Evolutionary conservation across 2,113 vertebrate genomes (phyloP), one percentile per base, ranked within the genome.

Genomic region (Chaetura pelagica): DNA sequence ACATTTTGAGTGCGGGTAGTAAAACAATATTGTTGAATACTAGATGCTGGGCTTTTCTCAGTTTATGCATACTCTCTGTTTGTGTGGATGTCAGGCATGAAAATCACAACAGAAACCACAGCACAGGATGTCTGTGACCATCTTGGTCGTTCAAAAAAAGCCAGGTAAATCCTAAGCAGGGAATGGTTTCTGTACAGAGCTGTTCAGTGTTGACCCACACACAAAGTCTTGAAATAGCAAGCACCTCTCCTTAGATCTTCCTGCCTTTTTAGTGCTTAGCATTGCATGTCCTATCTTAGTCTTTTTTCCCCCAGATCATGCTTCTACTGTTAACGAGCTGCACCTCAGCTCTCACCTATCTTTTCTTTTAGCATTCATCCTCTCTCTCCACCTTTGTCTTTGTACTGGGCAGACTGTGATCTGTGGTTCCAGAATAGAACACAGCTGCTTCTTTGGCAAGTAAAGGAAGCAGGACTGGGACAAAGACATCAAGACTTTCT

Each of bases 81-180:
- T 88, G 19, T 12, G 15, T 3, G 13, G 64, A 16, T 61, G 34
- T 38, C 68, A n/a, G 86, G 40, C 30, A 42, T 6, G 40, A 52
- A 61, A 85, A 85, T 69, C 49, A 19, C 34, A 84, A 8, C 40
- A 72, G 61, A 73, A 71, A 5, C 5, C 14, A 8, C 29, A 81
- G 21, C 24, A 29, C 30, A 29, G 34, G 16, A 16, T 1, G 1
- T 16, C n/a, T 72, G 1, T 57, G 34, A 24, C 38, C 3, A 11
- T 55, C 38, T 22, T 54, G 42, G 7, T 62, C 26, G 13, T 44
- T 11, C 23, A 51, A 44, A 15, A 21, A 66, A 87, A 48, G 17
- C 6, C 61, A 42, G 27, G 27, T 15, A 22, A 42, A 38, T 29
- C 32, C 42, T 49, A 4, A 44, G 5, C 2, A 8, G 18, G 30